Base-by-base conservation (phyloP, 2,113 vertebrate genomes). In the Chaetorhynchus papuensis region DNA sequence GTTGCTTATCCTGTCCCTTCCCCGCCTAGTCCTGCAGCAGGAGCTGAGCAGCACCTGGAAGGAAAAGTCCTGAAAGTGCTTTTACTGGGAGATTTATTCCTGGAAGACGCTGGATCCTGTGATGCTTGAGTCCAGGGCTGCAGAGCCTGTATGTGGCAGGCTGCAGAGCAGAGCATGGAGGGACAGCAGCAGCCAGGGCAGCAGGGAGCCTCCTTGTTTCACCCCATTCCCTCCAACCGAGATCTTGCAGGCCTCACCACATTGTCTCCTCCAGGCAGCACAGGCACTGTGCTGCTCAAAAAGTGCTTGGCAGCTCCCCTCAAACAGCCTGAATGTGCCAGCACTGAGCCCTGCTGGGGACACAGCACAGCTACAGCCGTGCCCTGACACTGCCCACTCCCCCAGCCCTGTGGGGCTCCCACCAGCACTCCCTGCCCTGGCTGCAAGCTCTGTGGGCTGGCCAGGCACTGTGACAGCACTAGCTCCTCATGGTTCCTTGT, bases 81-180 rank as follows among this genome's bases (percentile, higher is more conserved):
- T 90, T 93, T 92, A 83, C 65, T 86, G 79, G 89, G 72, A 92
- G 72, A 33, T 94, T 92, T 93, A 68, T 93, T 94, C 83, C 85
- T 96, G 94, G 96, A 97, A 97, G 96, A 97, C 93, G 0, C 83
- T 95, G 94, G 94, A 97, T 97, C 95, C 83, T 92, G 89, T 94
- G 83, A 93, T 78, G 88, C 88, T 95, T 35, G 41, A 94, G 86
- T 90, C 83, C 88, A 86, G 88, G 90, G 85, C 85, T 86, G 82
- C 71, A 80, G 74, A 85, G 74, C 45, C 84, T 64, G 89, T 28
- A n/a, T 19, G 70, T 52, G 41, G 42, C 19, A 31, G 53, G 39
- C 84, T 9, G 11, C 61, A 59, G 92, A 71, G 84, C 81, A 47
- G 47, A 82, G 49, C 57, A 21, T 0, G 8, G 84, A 87, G 60